Percentiles rank a stretch among this genome's conserved stretches.
phyloP scores from a whole-genome alignment of 2,113 vertebrate genomes.

The Neotoma lepida region DNA sequence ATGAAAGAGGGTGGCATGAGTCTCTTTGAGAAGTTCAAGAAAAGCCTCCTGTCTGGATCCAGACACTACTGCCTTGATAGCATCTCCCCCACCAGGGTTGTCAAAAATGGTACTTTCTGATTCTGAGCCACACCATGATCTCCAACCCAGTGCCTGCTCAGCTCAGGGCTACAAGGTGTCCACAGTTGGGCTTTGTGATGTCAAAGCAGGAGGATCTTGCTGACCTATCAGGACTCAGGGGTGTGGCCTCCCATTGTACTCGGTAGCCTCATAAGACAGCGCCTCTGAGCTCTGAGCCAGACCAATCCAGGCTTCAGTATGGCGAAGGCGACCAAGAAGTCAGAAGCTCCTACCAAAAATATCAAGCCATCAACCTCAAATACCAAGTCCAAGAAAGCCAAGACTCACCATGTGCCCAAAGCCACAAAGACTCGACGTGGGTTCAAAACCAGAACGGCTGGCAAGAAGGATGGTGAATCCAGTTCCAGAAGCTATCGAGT shows the following conservation, averaged over 20 bases:
- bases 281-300: not conserved
- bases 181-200: not conserved
- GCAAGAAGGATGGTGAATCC: not conserved
- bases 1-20: too few relatives aligned
- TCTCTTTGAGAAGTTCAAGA: not conserved
- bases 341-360: accelerated
- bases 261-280: not conserved
- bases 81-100: too few relatives aligned
- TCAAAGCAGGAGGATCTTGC: not conserved
- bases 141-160: too few relatives aligned
- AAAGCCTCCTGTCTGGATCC: not conserved
- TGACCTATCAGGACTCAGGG: not conserved
- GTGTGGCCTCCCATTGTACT: not conserved
- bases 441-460: not conserved
- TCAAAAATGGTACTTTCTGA: not conserved
- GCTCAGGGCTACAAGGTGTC: too few relatives aligned
- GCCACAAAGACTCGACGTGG: accelerated
- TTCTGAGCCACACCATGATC: not conserved
- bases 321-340: not conserved
- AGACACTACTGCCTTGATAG: not conserved
- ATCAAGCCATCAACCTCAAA: accelerated
- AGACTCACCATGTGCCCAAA: not conserved
- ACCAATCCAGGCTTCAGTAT: not conserved
- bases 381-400: accelerated
- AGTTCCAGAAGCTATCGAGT: not conserved